Conservation (phyloP, 2,113 vertebrate species). For the Nymphicus hollandicus region DNA sequence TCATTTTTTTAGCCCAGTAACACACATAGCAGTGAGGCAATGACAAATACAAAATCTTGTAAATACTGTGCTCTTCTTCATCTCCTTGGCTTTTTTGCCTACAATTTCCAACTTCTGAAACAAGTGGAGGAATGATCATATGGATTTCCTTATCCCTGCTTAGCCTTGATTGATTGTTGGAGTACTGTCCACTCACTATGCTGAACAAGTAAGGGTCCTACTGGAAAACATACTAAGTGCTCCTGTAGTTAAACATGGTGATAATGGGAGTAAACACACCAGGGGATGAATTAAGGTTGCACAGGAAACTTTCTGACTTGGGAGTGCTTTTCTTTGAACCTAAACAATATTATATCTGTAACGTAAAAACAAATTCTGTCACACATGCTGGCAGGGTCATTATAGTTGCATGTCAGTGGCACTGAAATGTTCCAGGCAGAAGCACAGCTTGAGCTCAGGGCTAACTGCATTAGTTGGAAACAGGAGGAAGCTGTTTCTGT, state of each 20-base stretch:
- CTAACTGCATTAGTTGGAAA: background rate
- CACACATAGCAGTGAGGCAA: background rate
- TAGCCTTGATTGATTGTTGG: conserved; percentile 21
- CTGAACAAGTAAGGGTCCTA: background rate
- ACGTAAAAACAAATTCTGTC: conserved; percentile 19
- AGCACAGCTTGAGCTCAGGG: conserved; percentile 20
- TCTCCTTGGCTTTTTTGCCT: background rate
- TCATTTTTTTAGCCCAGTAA: background rate
- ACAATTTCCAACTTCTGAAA: background rate
- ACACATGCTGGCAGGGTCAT: conserved; percentile 27
- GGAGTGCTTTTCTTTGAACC: conserved; percentile 40
- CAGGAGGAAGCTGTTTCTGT: conserved; percentile 40
- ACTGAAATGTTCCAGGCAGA: conserved; percentile 54
- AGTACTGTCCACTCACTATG: background rate
- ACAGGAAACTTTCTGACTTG: conserved; percentile 38
- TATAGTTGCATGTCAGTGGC: background rate
- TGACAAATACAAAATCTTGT: background rate
- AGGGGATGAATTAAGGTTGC: conserved; percentile 17
- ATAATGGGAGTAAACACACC: conserved; percentile 54
- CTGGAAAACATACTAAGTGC: conserved; percentile 43
- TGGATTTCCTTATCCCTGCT: conserved; percentile 3
- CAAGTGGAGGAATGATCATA: background rate
- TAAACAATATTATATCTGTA: conserved; percentile 43
- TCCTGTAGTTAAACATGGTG: conserved; percentile 30
- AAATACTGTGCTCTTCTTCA: background rate